These are phyloP conservation scores for Cotesia vestalis DNA, from an alignment of 1,140 invertebrate genomes.

Conservation along the genomic window DNA sequence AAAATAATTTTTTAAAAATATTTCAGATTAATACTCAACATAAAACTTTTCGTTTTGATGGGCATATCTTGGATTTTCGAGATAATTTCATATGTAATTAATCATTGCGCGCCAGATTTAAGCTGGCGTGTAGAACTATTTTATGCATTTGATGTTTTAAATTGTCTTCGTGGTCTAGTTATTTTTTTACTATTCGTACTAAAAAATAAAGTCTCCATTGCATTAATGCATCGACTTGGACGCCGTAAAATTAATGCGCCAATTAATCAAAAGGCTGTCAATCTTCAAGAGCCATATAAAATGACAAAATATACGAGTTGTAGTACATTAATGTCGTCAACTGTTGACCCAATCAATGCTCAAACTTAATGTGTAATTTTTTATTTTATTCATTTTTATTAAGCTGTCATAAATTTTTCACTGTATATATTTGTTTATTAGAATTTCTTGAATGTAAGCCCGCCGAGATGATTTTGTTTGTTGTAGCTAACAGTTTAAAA, in stretches of 20 bases:
- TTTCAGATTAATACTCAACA: slow-evolving; percentile 73
- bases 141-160: slow-evolving; percentile 68
- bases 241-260: slow-evolving; percentile 21
- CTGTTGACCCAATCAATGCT: slow-evolving; percentile 40
- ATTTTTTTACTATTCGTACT: slow-evolving; percentile 75
- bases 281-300: slow-evolving; percentile 46
- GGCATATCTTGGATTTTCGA: slow-evolving; percentile 77
- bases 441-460: too few relatives aligned
- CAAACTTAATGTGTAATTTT: slow-evolving; percentile 33
- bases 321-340: slow-evolving; percentile 49
- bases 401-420: too few relatives aligned
- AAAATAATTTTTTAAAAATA: neutral
- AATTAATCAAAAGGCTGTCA: slow-evolving; percentile 27
- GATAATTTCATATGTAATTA: slow-evolving; percentile 66
- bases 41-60: slow-evolving; percentile 80
- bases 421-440: too few relatives aligned
- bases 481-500: too few relatives aligned
- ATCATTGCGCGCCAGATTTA: slow-evolving; percentile 38
- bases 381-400: neutral
- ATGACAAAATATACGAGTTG: slow-evolving; percentile 48
- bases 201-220: slow-evolving; percentile 67
- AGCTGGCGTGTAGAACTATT: slow-evolving; percentile 42
- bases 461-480: too few relatives aligned
- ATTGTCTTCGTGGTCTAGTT: slow-evolving; percentile 71
- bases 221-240: slow-evolving; percentile 45